Evolutionary conservation across 2,888 invertebrate species (phyloP).

Genomic region (Microctonus aethiopoides): DNA sequence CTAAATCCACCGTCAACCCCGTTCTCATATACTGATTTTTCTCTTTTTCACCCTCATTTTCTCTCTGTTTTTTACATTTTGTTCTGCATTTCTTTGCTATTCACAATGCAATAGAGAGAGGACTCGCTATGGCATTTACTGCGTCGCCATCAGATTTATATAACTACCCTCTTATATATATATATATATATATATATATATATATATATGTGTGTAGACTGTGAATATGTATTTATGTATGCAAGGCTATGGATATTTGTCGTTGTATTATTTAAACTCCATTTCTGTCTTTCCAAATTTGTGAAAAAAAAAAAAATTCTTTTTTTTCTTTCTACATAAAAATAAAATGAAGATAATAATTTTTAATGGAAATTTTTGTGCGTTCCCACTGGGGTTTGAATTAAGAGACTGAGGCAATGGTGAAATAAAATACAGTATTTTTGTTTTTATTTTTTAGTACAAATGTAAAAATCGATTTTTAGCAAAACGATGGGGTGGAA

Average conservation of each 20-base stretch:
- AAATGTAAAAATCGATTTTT: not conserved
- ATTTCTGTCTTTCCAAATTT: not conserved
- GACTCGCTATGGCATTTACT: slow-evolving; percentile 6
- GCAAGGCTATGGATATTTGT: slow-evolving; percentile 24
- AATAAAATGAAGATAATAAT: not conserved
- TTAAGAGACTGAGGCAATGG: no score
- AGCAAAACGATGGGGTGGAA: not conserved
- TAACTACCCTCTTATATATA: not conserved
- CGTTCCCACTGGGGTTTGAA: no score
- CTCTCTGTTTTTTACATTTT: slow-evolving; percentile 2
- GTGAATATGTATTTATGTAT: not conserved
- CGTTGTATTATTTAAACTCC: slow-evolving; percentile 29
- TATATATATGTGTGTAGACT: not conserved
- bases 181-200: not conserved
- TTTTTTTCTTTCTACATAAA: not conserved
- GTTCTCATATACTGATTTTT: no score
- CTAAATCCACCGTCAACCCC: not conserved
- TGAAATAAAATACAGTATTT: no score
- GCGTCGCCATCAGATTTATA: slow-evolving; percentile 30
- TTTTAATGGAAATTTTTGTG: no score
- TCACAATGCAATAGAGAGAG: slow-evolving; percentile 9
- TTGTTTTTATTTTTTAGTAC: not conserved
- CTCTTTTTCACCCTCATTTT: not conserved
- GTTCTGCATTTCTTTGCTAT: not conserved
- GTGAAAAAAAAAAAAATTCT: not conserved